These are phyloP conservation scores for Syngnathoides biaculeatus DNA, from an alignment of 2,113 vertebrate species.

Conservation along the genomic window DNA sequence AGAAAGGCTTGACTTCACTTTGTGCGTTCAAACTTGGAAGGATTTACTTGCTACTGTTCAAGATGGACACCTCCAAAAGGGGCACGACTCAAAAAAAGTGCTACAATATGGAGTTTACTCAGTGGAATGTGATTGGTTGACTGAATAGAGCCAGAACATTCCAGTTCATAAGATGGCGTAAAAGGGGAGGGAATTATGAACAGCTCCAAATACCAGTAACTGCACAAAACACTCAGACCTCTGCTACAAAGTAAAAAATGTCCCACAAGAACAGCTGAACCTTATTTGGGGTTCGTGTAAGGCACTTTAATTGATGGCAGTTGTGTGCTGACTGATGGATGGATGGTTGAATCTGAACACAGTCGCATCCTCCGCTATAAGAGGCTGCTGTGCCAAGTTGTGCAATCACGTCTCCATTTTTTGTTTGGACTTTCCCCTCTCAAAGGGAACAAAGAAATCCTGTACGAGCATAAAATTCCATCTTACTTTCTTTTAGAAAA, in stretches of 20 bases:
- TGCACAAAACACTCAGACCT: neutral
- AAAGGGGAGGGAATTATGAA: neutral
- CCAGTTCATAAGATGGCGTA: neutral
- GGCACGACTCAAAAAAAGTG: neutral
- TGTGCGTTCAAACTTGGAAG: neutral
- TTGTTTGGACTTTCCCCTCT: neutral
- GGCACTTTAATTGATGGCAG: neutral
- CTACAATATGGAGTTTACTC: neutral
- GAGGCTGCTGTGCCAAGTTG: neutral
- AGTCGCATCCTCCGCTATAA: neutral
- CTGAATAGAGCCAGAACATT: neutral
- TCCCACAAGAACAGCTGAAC: neutral
- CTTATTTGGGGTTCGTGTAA: neutral
- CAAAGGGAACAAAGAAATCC: neutral
- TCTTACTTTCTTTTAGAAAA: too few species aligned
- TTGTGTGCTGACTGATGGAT: neutral
- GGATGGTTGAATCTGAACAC: neutral
- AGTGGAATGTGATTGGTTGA: neutral
- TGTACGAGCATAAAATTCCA: too few species aligned
- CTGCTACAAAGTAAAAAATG: neutral
- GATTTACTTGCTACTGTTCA: neutral
- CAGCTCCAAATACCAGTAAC: neutral
- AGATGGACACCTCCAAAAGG: neutral
- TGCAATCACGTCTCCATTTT: neutral
- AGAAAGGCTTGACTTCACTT: conserved; percentile 12